A percentile compares a stretch with the other conserved stretches of the same genome.
Conservation (phyloP, 2,888 invertebrate species). For the Dusona sp. region DNA sequence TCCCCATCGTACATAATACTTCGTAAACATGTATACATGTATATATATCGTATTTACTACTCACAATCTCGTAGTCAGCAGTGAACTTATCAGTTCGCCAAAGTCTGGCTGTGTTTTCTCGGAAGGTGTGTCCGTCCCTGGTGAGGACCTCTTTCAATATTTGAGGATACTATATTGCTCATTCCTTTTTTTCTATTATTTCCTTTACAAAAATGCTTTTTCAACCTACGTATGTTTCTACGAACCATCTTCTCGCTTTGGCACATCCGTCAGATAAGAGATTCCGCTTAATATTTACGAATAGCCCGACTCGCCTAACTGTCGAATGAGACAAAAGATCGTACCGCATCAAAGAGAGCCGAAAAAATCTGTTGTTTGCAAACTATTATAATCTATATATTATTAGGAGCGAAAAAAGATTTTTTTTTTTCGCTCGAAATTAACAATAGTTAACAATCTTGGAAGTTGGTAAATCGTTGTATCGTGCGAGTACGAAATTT, state of each 20-base stretch:
- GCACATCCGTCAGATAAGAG: not conserved
- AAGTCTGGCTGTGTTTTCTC: slow-evolving; percentile 59
- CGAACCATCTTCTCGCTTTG: not conserved
- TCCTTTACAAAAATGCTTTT: not conserved
- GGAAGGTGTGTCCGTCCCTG: slow-evolving; percentile 55
- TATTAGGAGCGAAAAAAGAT: not conserved
- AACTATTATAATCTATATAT: not conserved
- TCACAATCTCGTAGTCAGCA: slow-evolving; percentile 68
- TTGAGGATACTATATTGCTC: slow-evolving; percentile 28
- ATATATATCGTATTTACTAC: not conserved
- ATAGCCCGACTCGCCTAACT: not conserved
- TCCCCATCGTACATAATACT: slow-evolving; percentile 33
- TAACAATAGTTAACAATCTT: not conserved
- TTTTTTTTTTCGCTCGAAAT: not conserved
- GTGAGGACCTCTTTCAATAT: slow-evolving; percentile 60
- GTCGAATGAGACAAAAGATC: not conserved
- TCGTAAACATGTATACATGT: slow-evolving; percentile 19
- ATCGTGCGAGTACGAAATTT: slow-evolving; percentile 27
- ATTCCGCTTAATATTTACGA: not conserved
- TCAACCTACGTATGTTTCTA: not conserved
- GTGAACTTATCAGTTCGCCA: slow-evolving; percentile 64
- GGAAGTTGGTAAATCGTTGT: not conserved
- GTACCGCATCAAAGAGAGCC: not conserved
- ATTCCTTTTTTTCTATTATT: slow-evolving; percentile 9
- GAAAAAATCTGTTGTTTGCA: not conserved